Evolutionary conservation across 2,797 vertebrate genomes (phyloP).

Genomic region (Setipinna tenuifilis): DNA sequence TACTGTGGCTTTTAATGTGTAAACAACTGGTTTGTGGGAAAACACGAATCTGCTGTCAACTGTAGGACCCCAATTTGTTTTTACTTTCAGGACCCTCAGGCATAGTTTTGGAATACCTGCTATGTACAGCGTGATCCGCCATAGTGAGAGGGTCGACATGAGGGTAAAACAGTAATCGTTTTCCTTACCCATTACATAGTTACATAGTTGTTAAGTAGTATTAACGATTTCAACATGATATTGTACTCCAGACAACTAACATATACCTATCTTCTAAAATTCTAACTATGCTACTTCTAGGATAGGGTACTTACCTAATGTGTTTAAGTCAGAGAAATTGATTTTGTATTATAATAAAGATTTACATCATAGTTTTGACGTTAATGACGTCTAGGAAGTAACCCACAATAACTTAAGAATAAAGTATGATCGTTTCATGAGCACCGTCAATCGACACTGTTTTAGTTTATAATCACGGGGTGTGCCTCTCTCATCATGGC

Average conservation of each 20-base stretch:
- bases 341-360: too few species aligned
- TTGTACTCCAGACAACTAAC: neutral
- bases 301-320: too few species aligned
- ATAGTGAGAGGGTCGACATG: slow-evolving; percentile 38
- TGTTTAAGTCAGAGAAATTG: too few species aligned
- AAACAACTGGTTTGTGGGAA: slow-evolving; percentile 33
- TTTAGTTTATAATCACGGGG: neutral
- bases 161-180: neutral
- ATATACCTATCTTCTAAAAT: too few species aligned
- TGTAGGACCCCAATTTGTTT: slow-evolving; percentile 24
- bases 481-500: neutral
- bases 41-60: slow-evolving; percentile 56
- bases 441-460: neutral
- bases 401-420: neutral
- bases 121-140: slow-evolving; percentile 47
- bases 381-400: neutral
- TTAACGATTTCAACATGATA: too few species aligned
- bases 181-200: too few species aligned
- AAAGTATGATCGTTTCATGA: neutral
- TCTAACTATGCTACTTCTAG: too few species aligned
- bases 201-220: too few species aligned
- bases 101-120: slow-evolving; percentile 54
- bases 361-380: neutral
- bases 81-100: slow-evolving; percentile 75
- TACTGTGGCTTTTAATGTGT: slow-evolving; percentile 14